Conservation (phyloP, 2,797 vertebrate species). For the Rhinella marina region DNA sequence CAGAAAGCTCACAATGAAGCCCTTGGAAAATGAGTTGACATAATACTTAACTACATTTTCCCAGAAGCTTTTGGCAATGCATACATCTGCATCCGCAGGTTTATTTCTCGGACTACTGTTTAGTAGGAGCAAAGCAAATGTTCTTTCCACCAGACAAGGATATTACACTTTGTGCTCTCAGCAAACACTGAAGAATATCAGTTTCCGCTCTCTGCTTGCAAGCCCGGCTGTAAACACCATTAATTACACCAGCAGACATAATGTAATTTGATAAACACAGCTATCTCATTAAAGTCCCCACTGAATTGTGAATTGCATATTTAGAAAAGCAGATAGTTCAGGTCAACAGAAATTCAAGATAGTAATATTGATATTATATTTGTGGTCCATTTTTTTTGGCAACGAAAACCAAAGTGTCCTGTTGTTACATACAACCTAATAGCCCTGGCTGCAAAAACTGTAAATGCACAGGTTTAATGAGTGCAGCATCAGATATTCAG, state of each 20-base stretch:
- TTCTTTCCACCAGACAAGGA: neutral
- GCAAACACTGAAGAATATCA: constrained; percentile 27
- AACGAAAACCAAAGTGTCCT: neutral
- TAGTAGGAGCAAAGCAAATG: constrained; percentile 13
- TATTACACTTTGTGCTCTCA: constrained; percentile 15
- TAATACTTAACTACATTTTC: neutral
- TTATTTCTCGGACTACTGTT: constrained; percentile 13
- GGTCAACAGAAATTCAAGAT: constrained; percentile 22
- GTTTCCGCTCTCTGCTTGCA: constrained; percentile 32
- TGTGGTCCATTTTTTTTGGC: neutral
- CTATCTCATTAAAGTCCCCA: constrained; percentile 46
- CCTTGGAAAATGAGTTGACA: neutral
- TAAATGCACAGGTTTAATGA: too few relatives aligned
- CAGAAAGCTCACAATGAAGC: neutral
- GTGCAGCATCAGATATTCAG: neutral
- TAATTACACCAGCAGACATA: constrained; percentile 45
- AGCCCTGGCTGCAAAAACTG: neutral
- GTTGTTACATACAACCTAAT: neutral
- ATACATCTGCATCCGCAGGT: neutral
- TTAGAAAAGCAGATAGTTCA: constrained; percentile 36
- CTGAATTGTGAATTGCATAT: constrained; percentile 32
- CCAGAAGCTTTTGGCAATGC: neutral
- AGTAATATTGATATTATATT: neutral
- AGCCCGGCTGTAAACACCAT: constrained; percentile 41
- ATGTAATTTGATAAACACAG: constrained; percentile 48